Base-by-base conservation (phyloP, 2,888 invertebrate species). In the Eristalinus sepulchralis region DNA sequence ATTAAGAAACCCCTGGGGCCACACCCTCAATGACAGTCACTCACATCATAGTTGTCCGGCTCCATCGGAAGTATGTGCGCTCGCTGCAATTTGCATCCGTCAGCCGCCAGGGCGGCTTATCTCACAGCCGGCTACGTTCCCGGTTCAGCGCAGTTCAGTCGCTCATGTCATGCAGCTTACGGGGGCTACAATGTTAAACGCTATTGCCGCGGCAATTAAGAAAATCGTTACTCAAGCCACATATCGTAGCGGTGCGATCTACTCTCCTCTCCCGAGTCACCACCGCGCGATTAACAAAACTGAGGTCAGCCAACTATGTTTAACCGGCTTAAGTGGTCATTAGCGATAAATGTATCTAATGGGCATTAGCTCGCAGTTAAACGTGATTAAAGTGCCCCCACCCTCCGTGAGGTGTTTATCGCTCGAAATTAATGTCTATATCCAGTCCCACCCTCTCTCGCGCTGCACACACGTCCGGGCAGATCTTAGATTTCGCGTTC, bases 401-500 rank as follows among this genome's bases (percentile, higher is more conserved):
- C 66, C 24, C n/a, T 60, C 24, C 60, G n/a, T 6, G 24, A 60
- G 24, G 60, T 60, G 31, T 60, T 59, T 22, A 22, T 47, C 47
- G 47, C 47, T 47, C 47, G 17, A 67, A 72, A 62, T 34, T 73
- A 62, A 80, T 73, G 72, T 73, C 80, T 73, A 67, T 55, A 80
- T 80, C 62, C 72, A 72, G 27, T 72, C 53, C 13, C 75, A 17
- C 17, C 39, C n/a, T 13, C 11, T 3, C 4, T 3, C 39, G 5
- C 55, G 47, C 10, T 22, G 55, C 36, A 59, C 57, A 57, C 47
- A 31, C 20, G 10, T 9, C 20, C 68, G 31, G 27, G 5, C 36
- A 55, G 31, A 20, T n/a, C 53, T 53, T 33, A 47, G 33, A 47
- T 84, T 72, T 81, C 76, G 47, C 47, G 57, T 77, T 67, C 39